Conservation (phyloP, 2,113 vertebrate species). For the Phylloscopus trochilus region DNA sequence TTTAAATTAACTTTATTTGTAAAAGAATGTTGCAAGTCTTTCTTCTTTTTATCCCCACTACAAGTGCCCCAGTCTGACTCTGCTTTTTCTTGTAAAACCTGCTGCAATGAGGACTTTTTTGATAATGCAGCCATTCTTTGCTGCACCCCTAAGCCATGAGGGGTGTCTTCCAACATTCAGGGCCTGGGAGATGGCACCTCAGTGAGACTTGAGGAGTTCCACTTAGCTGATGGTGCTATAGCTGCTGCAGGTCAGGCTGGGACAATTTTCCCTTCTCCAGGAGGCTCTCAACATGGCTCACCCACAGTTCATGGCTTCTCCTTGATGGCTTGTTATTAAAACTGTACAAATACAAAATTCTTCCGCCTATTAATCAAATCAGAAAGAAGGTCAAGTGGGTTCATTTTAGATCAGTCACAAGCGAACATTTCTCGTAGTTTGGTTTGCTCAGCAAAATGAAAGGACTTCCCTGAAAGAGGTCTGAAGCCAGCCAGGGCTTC, state of each 20-base stretch:
- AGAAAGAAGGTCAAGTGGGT: not conserved
- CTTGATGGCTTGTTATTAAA: not conserved
- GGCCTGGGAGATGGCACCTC: not conserved
- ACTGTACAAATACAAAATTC: not conserved
- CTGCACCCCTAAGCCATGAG: not conserved
- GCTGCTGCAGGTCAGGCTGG: not conserved
- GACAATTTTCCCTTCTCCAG: not conserved
- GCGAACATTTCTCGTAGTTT: rapidly evolving
- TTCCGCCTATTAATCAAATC: not conserved
- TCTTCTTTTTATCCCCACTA: not conserved
- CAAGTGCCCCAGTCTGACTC: not conserved
- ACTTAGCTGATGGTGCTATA: not conserved
- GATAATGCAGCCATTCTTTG: not conserved
- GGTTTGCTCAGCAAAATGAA: not conserved
- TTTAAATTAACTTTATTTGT: not conserved
- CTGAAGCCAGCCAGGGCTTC: not conserved
- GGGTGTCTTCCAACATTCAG: not conserved
- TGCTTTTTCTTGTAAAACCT: not conserved
- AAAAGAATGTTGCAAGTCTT: not conserved
- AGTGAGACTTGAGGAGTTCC: not conserved
- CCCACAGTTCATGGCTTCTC: not conserved
- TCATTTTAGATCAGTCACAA: not conserved
- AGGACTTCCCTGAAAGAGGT: not conserved
- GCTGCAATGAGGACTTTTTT: not conserved
- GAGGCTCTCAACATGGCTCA: rapidly evolving